Base-by-base conservation (phyloP, 2,888 invertebrate species). In the Celastrina argiolus region DNA sequence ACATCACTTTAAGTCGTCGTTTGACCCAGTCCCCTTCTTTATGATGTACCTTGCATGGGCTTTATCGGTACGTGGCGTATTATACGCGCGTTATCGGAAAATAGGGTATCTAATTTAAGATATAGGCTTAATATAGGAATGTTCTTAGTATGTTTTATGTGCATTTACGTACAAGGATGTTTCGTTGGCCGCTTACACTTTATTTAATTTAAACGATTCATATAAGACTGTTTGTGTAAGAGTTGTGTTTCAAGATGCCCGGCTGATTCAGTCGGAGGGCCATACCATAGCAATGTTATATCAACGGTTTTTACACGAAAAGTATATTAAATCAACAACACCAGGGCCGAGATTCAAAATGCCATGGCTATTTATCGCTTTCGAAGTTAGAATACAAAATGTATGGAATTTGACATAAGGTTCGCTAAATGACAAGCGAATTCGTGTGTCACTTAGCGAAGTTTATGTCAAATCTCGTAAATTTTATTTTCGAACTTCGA, bases 191-290 rank as follows among this genome's bases (percentile, higher is more conserved):
- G 77, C 61, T 61, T 61, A 22, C 74, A 78, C 78, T 77, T 74
- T 74, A 75, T 79, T 81, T 82, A 79, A 75, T 81, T 83, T 76
- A 78, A 78, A 72, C 78, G 79, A 84, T 61, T 61, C 80, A 75
- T 74, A 87, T 84, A 87, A 88, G 88, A 88, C 88, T 88, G 88
- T 82, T 82, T 81, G 85, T 72, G 81, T 84, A 83, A 81, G 80
- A 77, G 77, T 75, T 79, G 81, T 82, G 81, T 81, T 84, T 80
- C 72, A 69, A 83, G 82, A 80, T 79, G 84, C 84, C 84, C 84
- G 84, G 82, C 80, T 79, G 45, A 59, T 59, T 31, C 34, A 59
- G 12, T 36, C 16, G 16, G 34, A 34, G 34, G n/a, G 31, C 31
- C 58, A 58, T 28, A 34, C 34, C 31, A 2, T 34, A 34, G 59